Conservation (phyloP, 2,888 invertebrate species). For the Epirrita christyi region DNA sequence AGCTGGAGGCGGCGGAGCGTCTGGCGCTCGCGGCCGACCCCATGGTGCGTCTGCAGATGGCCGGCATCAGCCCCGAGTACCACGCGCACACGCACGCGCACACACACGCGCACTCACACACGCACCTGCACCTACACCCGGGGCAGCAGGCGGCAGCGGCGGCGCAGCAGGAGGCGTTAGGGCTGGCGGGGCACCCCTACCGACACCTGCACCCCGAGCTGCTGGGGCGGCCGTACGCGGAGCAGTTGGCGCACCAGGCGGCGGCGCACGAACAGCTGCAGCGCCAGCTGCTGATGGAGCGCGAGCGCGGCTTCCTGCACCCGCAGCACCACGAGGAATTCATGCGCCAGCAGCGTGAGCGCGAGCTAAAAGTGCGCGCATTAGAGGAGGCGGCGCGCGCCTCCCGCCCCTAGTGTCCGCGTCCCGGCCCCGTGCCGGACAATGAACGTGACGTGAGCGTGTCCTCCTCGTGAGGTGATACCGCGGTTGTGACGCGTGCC, state of each 20-base stretch:
- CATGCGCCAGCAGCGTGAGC: conserved; percentile 91
- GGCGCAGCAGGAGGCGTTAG: conserved; percentile 87
- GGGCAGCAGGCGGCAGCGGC: conserved; percentile 88
- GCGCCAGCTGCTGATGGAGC: conserved; percentile 92
- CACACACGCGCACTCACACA: conserved; percentile 95
- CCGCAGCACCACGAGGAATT: conserved; percentile 81
- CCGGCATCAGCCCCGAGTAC: conserved; percentile 94
- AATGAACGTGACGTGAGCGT: conserved; percentile 33
- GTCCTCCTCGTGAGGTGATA: neutral
- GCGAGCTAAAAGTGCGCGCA: conserved; percentile 93
- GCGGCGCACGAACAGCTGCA: conserved; percentile 94
- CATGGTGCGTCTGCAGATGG: conserved; percentile 97
- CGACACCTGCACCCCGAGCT: conserved; percentile 90
- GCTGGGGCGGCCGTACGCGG: conserved; percentile 92
- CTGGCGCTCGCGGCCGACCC: conserved; percentile 95
- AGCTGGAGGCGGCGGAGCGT: conserved; percentile 90
- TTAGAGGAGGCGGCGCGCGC: conserved; percentile 93
- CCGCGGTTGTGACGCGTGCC: neutral
- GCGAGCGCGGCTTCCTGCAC: conserved; percentile 89
- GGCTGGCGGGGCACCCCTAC: conserved; percentile 81
- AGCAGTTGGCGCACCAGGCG: conserved; percentile 91
- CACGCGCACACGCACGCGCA: conserved; percentile 97
- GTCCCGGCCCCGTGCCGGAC: conserved; percentile 29
- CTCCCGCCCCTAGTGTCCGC: conserved; percentile 68
- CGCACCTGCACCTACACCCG: conserved; percentile 92